Evolutionary conservation across 2,797 vertebrate genomes (phyloP).

Genomic region (Peromyscus nudipes): DNA sequence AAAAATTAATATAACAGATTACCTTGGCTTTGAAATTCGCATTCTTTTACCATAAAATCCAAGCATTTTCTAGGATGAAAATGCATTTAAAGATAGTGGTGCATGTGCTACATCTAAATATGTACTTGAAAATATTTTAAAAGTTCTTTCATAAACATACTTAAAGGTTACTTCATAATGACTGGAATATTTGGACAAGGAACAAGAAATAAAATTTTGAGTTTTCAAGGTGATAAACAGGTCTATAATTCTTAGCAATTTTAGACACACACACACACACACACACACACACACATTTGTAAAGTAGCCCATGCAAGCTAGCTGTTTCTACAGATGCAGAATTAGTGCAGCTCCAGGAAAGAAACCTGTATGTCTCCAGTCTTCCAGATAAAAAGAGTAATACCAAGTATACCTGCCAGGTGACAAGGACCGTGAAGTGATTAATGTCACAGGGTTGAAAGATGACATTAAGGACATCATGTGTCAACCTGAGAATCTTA

Average conservation of each 20-base stretch:
- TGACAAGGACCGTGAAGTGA: neutral
- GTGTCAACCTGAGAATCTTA: neutral
- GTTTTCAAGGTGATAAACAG: neutral
- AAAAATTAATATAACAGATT: neutral
- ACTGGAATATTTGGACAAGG: neutral
- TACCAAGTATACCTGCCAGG: neutral
- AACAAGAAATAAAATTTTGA: neutral
- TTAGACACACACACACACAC: neutral
- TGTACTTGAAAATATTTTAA: neutral
- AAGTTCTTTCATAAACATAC: neutral
- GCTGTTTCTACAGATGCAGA: slow-evolving; percentile 60
- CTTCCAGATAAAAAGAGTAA: slow-evolving; percentile 49
- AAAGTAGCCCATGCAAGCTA: neutral
- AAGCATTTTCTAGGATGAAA: neutral
- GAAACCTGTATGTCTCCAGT: neutral
- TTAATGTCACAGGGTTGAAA: neutral
- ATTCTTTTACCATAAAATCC: neutral
- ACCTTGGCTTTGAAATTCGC: neutral
- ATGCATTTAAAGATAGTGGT: neutral
- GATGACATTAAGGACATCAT: neutral
- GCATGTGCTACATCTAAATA: neutral
- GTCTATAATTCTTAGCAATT: neutral
- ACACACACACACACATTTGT: neutral
- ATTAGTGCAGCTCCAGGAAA: slow-evolving; percentile 2
- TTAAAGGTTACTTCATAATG: neutral